These are phyloP conservation scores for Cheilosia variabilis DNA, from an alignment of 2,888 invertebrate genomes.

Conservation along the genomic window DNA sequence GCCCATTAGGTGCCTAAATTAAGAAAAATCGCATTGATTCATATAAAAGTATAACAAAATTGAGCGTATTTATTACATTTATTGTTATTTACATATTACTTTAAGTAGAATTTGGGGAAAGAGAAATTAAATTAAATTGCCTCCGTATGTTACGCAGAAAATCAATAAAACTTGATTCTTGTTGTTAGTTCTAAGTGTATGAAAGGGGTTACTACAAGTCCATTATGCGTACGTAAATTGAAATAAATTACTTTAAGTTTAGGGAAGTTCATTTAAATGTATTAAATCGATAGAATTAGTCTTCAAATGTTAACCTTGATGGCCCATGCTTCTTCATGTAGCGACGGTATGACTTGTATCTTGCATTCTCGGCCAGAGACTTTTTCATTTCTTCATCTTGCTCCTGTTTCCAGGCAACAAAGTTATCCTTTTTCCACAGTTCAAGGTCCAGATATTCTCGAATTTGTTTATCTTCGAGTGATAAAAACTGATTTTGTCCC, in stretches of 20 bases:
- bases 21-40: constrained; percentile 4
- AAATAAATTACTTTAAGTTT: constrained; percentile 57
- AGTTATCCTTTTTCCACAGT: constrained; percentile 93
- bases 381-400: constrained; percentile 94
- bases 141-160: constrained; percentile 45
- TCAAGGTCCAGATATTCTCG: constrained; percentile 89
- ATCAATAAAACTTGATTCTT: constrained; percentile 81
- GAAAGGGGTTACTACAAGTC: background rate
- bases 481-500: constrained; percentile 89
- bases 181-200: constrained; percentile 23
- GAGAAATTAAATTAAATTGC: constrained; percentile 31
- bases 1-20: background rate
- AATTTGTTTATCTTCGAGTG: constrained; percentile 89
- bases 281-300: constrained; percentile 83
- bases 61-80: constrained; percentile 63
- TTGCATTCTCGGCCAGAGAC: constrained; percentile 92
- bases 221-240: constrained; percentile 20
- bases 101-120: constrained; percentile 16
- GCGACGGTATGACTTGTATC: constrained; percentile 94
- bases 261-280: constrained; percentile 10
- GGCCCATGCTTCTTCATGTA: constrained; percentile 96
- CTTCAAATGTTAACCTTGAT: constrained; percentile 95
- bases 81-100: constrained; percentile 64
- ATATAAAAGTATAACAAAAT: constrained; percentile 50
- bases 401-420: constrained; percentile 90